Evolutionary conservation across 2,888 invertebrate species (phyloP).

Genomic region (Conops quadrifasciatus): DNA sequence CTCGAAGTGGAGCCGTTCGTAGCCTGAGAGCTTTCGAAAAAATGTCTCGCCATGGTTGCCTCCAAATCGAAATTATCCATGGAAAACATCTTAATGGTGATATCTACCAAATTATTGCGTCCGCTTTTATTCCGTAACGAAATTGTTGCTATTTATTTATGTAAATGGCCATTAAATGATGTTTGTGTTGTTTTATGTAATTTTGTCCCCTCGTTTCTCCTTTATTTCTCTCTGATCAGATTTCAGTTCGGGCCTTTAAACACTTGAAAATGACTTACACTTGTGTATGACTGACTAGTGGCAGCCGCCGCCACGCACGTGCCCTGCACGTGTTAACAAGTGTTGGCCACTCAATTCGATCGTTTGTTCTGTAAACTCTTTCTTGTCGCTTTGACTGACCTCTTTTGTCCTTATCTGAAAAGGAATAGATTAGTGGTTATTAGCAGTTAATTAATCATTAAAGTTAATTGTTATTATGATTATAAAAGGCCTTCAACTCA

Average conservation of each 20-base stretch:
- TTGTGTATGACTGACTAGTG: too few relatives aligned
- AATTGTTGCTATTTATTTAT: not conserved
- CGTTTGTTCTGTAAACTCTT: not conserved
- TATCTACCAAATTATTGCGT: constrained; percentile 26
- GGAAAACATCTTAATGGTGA: constrained; percentile 68
- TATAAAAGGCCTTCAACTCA: too few relatives aligned
- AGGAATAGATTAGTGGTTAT: too few relatives aligned
- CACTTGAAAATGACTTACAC: constrained; percentile 32
- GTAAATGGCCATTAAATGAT: not conserved
- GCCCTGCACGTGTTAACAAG: constrained; percentile 39
- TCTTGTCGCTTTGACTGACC: not conserved
- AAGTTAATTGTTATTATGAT: too few relatives aligned
- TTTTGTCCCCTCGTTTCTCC: not conserved
- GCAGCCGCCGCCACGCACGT: constrained; percentile 57
- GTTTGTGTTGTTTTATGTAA: not conserved
- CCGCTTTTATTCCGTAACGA: not conserved
- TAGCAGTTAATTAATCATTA: too few relatives aligned
- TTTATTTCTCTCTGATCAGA: not conserved
- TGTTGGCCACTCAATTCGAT: not conserved
- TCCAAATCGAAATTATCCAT: constrained; percentile 77
- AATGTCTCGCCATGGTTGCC: constrained; percentile 73
- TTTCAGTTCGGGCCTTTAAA: constrained; percentile 30
- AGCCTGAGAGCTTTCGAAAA: constrained; percentile 68
- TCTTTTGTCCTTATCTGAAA: constrained; percentile 8
- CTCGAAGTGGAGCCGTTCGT: constrained; percentile 73